Evolutionary conservation across 2,113 vertebrate species (phyloP).

Genomic region (Pavo muticus): DNA sequence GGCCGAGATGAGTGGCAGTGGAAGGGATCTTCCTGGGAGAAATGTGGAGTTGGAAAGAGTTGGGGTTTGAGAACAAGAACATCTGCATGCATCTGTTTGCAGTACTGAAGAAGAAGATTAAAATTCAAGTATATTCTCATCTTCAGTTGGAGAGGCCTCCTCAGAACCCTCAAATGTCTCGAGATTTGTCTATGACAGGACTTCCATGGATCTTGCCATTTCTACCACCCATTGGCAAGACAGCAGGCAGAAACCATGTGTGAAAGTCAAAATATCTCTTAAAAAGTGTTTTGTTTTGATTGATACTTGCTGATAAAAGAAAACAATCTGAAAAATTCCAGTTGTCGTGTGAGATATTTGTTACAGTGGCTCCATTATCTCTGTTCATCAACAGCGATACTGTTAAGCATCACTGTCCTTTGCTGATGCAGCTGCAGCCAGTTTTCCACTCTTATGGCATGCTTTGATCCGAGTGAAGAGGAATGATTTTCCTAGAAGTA

Average conservation of each 20-base stretch:
- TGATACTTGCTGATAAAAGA: neutral
- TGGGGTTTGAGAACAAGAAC: neutral
- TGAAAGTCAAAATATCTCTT: neutral
- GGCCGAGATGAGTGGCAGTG: neutral
- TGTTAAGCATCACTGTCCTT: neutral
- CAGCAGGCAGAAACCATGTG: neutral
- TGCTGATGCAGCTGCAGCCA: neutral
- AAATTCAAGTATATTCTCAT: neutral
- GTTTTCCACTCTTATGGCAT: neutral
- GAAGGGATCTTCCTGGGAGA: neutral
- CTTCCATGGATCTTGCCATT: neutral
- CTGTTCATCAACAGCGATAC: neutral
- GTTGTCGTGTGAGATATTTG: neutral
- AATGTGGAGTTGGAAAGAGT: neutral
- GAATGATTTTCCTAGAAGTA: slow-evolving; percentile 42
- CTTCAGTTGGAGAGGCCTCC: neutral
- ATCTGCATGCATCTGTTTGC: neutral
- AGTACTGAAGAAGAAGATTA: neutral
- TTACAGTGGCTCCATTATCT: neutral
- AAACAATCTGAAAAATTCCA: neutral
- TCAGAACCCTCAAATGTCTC: neutral
- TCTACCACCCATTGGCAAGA: neutral
- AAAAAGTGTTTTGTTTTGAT: neutral
- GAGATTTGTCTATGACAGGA: neutral
- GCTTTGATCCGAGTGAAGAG: neutral